Percentiles rank a stretch among this genome's conserved stretches.
Conservation (phyloP, 2,113 vertebrate species). For the Coptodon rendalli region DNA sequence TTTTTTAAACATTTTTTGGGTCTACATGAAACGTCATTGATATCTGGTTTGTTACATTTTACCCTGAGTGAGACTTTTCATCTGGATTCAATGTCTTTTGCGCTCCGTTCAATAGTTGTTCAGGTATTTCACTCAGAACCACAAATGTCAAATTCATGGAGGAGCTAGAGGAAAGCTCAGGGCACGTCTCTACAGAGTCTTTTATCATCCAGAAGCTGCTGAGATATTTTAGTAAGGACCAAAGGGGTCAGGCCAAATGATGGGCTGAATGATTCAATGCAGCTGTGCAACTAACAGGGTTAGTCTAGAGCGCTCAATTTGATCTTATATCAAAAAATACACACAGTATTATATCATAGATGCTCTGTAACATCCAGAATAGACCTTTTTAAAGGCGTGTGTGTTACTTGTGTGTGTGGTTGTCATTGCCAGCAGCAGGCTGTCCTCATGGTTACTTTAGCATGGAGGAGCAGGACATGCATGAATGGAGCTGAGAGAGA, state of each 20-base stretch:
- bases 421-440: constrained; percentile 43
- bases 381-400: not conserved
- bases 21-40: not conserved
- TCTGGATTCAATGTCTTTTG: not conserved
- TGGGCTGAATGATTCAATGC: not conserved
- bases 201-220: not conserved
- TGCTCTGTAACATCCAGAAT: not conserved
- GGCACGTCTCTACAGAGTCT: not conserved
- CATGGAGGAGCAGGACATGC: constrained; percentile 50
- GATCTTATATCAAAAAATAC: not conserved
- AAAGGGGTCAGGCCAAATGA: not conserved
- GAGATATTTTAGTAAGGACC: not conserved
- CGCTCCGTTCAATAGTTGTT: not conserved
- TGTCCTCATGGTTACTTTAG: constrained; percentile 53
- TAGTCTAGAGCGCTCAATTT: not conserved
- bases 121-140: not conserved
- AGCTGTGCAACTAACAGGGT: not conserved
- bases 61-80: not conserved
- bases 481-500: constrained; percentile 41
- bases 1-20: not conserved
- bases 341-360: not conserved
- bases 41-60: not conserved
- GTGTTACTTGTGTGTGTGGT: not conserved
- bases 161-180: not conserved
- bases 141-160: not conserved